Evolutionary conservation across 2,113 vertebrate genomes (phyloP).

Genomic region (Gambusia affinis): DNA sequence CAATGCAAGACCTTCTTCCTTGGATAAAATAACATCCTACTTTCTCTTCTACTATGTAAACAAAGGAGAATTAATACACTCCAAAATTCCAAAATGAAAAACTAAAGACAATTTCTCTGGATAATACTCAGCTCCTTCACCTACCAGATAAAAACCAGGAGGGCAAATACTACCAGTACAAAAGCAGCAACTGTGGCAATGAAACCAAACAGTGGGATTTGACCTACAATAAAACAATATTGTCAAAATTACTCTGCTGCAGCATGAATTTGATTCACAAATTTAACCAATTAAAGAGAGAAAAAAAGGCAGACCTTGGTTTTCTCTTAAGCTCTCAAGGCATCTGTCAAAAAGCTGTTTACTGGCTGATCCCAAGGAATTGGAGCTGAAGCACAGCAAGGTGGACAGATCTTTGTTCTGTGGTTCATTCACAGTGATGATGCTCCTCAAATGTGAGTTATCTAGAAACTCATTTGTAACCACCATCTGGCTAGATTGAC

Average conservation of each 20-base stretch:
- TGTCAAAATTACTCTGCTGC: background rate
- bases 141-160: conserved; percentile 38
- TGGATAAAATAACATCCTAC: too few species aligned
- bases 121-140: background rate
- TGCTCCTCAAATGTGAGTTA: conserved; percentile 12
- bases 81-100: background rate
- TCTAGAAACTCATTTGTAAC: conserved; percentile 2
- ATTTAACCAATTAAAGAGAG: too few species aligned
- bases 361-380: conserved; percentile 36
- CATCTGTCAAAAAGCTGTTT: background rate
- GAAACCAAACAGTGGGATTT: background rate
- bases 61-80: background rate
- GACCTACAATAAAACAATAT: too few species aligned
- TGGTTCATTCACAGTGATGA: too few species aligned
- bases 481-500: background rate
- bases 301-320: conserved; percentile 17
- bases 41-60: background rate
- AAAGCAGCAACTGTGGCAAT: background rate
- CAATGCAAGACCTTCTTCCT: too few species aligned
- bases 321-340: background rate
- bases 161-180: conserved; percentile 9
- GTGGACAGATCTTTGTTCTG: background rate
- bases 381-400: conserved; percentile 34
- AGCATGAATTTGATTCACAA: background rate
- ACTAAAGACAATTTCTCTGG: background rate